Evolutionary conservation across 2,888 invertebrate genomes (phyloP).

Genomic region (Diloba caeruleocephala): DNA sequence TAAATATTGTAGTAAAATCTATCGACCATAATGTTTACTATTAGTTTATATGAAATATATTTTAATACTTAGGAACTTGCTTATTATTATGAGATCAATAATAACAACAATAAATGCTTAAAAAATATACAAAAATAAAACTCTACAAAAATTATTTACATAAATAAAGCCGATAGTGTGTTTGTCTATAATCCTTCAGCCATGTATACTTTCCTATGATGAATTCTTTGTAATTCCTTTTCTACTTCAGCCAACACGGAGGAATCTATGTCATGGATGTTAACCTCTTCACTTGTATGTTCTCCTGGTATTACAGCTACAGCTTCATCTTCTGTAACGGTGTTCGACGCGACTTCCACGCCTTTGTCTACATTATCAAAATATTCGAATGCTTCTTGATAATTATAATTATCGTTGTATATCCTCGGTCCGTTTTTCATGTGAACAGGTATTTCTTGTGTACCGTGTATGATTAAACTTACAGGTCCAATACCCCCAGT

Average conservation of each 20-base stretch:
- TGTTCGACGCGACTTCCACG: constrained; percentile 54
- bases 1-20: no score
- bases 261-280: constrained; percentile 60
- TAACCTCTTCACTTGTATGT: constrained; percentile 55
- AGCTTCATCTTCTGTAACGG: constrained; percentile 55
- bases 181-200: constrained; percentile 33
- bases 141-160: neutral
- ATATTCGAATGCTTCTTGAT: constrained; percentile 60
- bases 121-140: constrained; percentile 6
- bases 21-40: no score
- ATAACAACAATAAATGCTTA: neutral
- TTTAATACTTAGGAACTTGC: no score
- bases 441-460: constrained; percentile 90
- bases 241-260: constrained; percentile 70
- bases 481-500: constrained; percentile 89
- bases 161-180: constrained; percentile 4
- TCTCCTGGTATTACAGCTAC: constrained; percentile 62
- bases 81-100: constrained; percentile 25
- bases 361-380: constrained; percentile 48
- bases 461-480: constrained; percentile 92
- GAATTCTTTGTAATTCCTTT: constrained; percentile 74
- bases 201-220: constrained; percentile 68
- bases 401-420: constrained; percentile 86
- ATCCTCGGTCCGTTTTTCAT: constrained; percentile 88
- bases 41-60: no score